phyloP scores from a whole-genome alignment of 2,888 invertebrate species.

The Watsonalla cultraria region DNA sequence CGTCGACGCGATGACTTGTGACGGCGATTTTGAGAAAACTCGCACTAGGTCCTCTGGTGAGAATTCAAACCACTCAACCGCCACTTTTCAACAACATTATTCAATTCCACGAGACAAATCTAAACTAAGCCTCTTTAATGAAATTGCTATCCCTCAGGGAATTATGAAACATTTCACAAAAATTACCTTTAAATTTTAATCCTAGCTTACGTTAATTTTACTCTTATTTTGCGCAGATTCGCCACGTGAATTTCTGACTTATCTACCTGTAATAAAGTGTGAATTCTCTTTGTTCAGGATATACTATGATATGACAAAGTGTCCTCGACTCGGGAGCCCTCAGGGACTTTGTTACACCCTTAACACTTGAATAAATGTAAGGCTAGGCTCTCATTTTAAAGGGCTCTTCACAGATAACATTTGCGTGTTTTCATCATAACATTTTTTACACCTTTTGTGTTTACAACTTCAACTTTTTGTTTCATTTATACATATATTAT shows the following conservation, averaged over 20 bases:
- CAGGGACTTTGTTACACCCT: conserved; percentile 8
- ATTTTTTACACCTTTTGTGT: not conserved
- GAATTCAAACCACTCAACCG: too few relatives aligned
- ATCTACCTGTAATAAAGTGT: not conserved
- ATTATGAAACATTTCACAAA: not conserved
- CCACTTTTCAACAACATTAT: too few relatives aligned
- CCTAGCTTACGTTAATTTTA: not conserved
- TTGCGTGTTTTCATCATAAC: conserved; percentile 2
- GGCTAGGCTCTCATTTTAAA: conserved; percentile 10
- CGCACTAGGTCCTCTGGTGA: too few relatives aligned
- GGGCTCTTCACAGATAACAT: conserved; percentile 9
- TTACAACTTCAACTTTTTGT: not conserved
- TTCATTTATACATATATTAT: not conserved
- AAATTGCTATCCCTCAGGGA: not conserved
- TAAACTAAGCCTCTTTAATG: too few relatives aligned
- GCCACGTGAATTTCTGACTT: not conserved
- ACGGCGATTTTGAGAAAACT: too few relatives aligned
- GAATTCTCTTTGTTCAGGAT: conserved; percentile 2
- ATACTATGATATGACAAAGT: conserved; percentile 10
- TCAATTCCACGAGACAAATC: too few relatives aligned
- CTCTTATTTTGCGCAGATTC: not conserved
- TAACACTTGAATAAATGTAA: conserved; percentile 16
- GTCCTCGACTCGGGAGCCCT: conserved; percentile 10
- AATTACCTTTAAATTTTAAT: not conserved
- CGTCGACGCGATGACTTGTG: too few relatives aligned